Conservation (phyloP, 2,797 vertebrate genomes). For the Crocidura indochinensis region DNA sequence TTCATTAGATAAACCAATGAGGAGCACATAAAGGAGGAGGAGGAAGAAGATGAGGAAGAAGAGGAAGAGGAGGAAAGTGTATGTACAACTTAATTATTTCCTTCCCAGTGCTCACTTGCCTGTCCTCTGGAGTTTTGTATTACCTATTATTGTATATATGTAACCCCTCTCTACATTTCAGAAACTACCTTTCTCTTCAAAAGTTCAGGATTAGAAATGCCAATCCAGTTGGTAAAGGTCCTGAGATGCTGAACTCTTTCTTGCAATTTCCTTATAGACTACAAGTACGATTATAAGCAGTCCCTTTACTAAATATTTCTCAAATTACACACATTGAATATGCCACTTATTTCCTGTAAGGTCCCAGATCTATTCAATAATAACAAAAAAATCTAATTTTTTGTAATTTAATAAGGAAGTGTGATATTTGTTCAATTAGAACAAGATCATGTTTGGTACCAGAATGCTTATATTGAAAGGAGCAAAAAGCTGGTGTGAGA, state of each 20-base stretch:
- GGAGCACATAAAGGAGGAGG: not conserved
- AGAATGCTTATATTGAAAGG: constrained; percentile 3
- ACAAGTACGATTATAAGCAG: not conserved
- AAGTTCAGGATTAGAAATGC: constrained; percentile 6
- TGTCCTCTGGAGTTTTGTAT: too few species aligned
- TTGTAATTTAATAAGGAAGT: constrained; percentile 11
- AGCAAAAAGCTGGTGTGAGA: not conserved
- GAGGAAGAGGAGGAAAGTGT: not conserved
- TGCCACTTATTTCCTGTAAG: not conserved
- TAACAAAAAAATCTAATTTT: constrained; percentile 34
- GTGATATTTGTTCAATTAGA: constrained; percentile 6
- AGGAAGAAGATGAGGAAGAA: too few species aligned
- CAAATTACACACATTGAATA: not conserved
- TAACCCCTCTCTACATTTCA: not conserved
- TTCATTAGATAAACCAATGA: not conserved
- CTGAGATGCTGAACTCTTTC: constrained; percentile 3
- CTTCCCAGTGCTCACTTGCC: not conserved
- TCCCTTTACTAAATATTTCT: constrained; percentile 22
- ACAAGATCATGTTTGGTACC: constrained; percentile 3
- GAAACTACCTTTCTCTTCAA: not conserved
- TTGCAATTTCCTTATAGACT: constrained; percentile 33
- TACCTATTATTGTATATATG: not conserved
- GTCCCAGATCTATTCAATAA: constrained; percentile 4
- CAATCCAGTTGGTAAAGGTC: not conserved
- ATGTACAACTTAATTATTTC: not conserved